Conservation (phyloP, 2,113 vertebrate genomes). For the Xiphophorus maculatus region DNA sequence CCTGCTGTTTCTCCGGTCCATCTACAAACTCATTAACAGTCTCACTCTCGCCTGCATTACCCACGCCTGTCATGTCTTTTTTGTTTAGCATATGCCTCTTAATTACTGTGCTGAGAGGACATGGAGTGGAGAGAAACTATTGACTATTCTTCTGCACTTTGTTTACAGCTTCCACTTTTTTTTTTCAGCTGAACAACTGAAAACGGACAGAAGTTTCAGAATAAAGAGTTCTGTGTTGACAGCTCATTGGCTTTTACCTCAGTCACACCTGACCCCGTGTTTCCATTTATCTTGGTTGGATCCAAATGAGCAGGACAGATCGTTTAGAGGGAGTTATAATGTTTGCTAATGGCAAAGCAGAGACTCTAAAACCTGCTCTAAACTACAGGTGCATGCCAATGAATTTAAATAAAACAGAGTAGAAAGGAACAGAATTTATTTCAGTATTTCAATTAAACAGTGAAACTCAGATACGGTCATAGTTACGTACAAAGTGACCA, state of each 20-base stretch:
- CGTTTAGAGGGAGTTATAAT: background rate
- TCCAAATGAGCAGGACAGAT: background rate
- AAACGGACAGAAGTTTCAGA: slow-evolving; percentile 32
- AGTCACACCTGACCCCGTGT: slow-evolving; percentile 24
- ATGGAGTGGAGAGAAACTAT: slow-evolving; percentile 38
- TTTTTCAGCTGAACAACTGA: slow-evolving; percentile 30
- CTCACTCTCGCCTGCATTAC: background rate
- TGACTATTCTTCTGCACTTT: slow-evolving; percentile 57
- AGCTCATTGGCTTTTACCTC: slow-evolving; percentile 37
- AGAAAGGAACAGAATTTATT: background rate
- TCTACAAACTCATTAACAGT: slow-evolving; percentile 32
- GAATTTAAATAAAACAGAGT: background rate
- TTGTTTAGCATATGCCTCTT: slow-evolving; percentile 56
- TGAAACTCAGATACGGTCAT: background rate
- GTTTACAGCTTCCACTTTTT: slow-evolving; percentile 48
- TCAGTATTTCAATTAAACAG: background rate
- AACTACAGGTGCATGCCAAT: background rate
- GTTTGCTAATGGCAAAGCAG: background rate
- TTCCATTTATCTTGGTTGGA: background rate
- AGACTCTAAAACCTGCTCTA: background rate
- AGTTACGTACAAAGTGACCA: background rate
- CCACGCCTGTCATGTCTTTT: slow-evolving; percentile 6
- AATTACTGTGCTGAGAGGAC: slow-evolving; percentile 59
- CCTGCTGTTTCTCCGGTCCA: slow-evolving; percentile 20
- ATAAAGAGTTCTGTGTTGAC: slow-evolving; percentile 32